Conservation (phyloP, 35 echinoderm and acorn worm genomes). For the Lytechinus pictus region DNA sequence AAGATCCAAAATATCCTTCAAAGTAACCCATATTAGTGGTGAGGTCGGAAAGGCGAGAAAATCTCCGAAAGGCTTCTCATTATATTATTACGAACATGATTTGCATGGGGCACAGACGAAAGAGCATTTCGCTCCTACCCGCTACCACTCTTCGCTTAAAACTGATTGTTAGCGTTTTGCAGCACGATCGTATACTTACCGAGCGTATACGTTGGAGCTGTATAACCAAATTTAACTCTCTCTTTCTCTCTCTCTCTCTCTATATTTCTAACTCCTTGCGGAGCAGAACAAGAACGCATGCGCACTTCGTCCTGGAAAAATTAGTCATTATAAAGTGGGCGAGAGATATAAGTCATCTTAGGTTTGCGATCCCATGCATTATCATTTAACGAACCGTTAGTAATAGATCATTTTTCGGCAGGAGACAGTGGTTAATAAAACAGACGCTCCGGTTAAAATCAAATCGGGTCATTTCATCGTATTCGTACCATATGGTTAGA, state of each 20-base stretch:
- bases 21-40: background rate
- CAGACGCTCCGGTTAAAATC: background rate
- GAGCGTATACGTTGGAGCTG: background rate
- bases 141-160: background rate
- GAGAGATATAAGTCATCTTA: background rate
- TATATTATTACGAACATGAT: background rate
- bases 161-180: conserved; percentile 9
- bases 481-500: background rate
- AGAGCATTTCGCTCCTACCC: background rate
- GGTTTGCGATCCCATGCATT: conserved; percentile 17
- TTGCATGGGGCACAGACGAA: background rate
- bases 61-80: background rate
- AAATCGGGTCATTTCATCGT: background rate
- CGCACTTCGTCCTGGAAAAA: background rate
- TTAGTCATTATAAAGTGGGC: background rate
- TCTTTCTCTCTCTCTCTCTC: too few relatives aligned
- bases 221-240: background rate
- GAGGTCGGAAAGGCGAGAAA: background rate
- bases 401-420: background rate
- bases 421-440: background rate
- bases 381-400: conserved; percentile 21
- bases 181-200: conserved; percentile 21
- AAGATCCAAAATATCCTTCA: background rate
- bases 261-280: background rate
- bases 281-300: background rate